These are phyloP conservation scores for Todiramphus chloris DNA, from an alignment of 2,113 vertebrate genomes.

Conservation along the genomic window DNA sequence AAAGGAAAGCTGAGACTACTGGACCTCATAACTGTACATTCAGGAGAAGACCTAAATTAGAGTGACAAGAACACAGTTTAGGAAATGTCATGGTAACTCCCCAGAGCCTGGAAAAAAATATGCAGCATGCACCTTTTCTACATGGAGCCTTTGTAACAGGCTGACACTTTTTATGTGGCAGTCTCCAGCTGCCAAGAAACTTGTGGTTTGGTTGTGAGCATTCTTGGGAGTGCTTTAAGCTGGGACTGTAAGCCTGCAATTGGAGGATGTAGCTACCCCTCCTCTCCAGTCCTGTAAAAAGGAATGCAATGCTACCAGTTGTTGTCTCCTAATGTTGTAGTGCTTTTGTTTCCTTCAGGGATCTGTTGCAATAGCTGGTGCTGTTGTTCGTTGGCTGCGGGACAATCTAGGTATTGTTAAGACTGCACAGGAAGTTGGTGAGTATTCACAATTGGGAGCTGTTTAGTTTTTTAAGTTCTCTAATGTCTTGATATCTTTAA, in stretches of 20 bases:
- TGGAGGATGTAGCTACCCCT: background rate
- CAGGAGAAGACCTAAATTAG: background rate
- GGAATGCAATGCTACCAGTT: background rate
- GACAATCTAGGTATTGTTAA: slow-evolving; percentile 95
- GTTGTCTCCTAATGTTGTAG: background rate
- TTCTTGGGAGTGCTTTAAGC: background rate
- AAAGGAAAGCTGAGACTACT: background rate
- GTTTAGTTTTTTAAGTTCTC: background rate
- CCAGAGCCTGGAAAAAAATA: background rate
- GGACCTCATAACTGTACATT: background rate
- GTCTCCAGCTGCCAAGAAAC: background rate
- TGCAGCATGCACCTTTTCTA: background rate
- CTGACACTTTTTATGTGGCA: background rate
- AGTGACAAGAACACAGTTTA: background rate
- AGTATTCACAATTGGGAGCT: slow-evolving; percentile 17
- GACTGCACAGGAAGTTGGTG: slow-evolving; percentile 87
- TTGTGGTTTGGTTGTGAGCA: background rate
- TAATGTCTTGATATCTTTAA: background rate
- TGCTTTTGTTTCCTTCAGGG: slow-evolving; percentile 77
- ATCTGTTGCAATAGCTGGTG: slow-evolving; percentile 96
- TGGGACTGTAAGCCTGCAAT: background rate
- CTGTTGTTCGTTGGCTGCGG: slow-evolving; percentile 92
- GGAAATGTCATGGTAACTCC: background rate
- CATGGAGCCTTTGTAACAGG: background rate
- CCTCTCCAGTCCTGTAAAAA: background rate